Base-by-base conservation (phyloP, 2,888 invertebrate genomes). In the Tenthredo livida region DNA sequence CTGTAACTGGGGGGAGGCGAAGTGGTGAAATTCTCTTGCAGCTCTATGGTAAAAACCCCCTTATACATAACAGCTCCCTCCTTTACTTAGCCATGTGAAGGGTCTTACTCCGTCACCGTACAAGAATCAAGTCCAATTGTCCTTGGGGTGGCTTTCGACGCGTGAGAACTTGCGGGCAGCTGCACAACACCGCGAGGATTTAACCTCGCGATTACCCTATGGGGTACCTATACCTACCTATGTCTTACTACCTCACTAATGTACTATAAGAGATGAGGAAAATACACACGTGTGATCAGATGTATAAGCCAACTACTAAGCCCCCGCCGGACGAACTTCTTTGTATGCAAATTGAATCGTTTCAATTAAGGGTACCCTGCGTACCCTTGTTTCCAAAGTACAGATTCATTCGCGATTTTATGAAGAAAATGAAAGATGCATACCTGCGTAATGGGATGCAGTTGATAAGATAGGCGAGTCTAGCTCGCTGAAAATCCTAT, bases 141-240 rank as follows among this genome's bases (percentile, higher is more conserved):
- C 92, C 91, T 92, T 89, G 89, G 90, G 90, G 90, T 92, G 91
- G 92, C 92, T 92, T 92, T 91, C 90, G 92, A 90, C 92, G 91
- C 92, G 92, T 92, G 92, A 92, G 92, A 92, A 92, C 92, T 91
- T 90, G 89, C 90, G 89, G 89, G 92, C 92, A 92, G 92, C 92
- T 92, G 92, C 91, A 58, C 0, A 50, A 29, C 15, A 17, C 6
- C 77, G 77, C 75, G 77, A 77, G 29, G 15, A 29, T n/a, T 40
- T 21, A n/a, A 43, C 40, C 43, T 73, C 73, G 73, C 43, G 73
- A 73, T 73, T 73, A 40, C 43, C 29, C 15, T 25, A 61, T 61
- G 21, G 61, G 61, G 12, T 61, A 61, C 67, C 5, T 7, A 33
- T n/a, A n/a, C 4, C 5, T 7, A 33, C 15, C 67, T 67, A 67